A percentile compares a stretch with the other conserved stretches of the same genome.
phyloP scores from a whole-genome alignment of 2,797 vertebrate genomes.

The Hydrophis major region DNA sequence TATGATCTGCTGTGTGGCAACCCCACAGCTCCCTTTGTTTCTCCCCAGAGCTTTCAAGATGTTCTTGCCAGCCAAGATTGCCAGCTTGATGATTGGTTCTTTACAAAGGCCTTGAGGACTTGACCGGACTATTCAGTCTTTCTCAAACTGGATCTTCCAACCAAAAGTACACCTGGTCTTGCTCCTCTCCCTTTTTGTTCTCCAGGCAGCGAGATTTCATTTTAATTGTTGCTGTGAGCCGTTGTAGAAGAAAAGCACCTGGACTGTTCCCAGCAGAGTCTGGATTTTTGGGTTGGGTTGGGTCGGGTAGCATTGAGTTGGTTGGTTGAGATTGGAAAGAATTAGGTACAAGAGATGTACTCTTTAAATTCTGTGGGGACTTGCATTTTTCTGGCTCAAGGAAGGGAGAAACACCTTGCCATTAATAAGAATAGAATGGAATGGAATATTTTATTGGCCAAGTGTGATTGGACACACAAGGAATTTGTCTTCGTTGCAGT shows the following conservation, averaged over 20 bases:
- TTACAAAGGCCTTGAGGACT: background rate
- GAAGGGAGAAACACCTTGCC: background rate
- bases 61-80: background rate
- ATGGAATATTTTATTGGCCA: no score
- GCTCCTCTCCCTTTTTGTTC: background rate
- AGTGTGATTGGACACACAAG: no score
- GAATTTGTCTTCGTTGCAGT: no score
- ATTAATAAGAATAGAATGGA: background rate
- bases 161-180: background rate
- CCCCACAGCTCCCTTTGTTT: background rate
- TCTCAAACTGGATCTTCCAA: background rate
- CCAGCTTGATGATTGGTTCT: background rate
- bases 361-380: background rate
- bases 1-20: background rate
- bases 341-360: background rate
- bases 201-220: background rate
- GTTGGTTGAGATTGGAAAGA: background rate
- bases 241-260: background rate
- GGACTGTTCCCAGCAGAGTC: background rate
- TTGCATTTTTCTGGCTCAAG: background rate
- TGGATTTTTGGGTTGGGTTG: background rate
- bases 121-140: background rate
- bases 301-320: background rate
- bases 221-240: background rate
- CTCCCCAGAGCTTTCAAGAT: background rate